These are phyloP conservation scores for Drosophila hydei DNA, from an alignment of 1,140 invertebrate genomes.

Conservation along the genomic window DNA sequence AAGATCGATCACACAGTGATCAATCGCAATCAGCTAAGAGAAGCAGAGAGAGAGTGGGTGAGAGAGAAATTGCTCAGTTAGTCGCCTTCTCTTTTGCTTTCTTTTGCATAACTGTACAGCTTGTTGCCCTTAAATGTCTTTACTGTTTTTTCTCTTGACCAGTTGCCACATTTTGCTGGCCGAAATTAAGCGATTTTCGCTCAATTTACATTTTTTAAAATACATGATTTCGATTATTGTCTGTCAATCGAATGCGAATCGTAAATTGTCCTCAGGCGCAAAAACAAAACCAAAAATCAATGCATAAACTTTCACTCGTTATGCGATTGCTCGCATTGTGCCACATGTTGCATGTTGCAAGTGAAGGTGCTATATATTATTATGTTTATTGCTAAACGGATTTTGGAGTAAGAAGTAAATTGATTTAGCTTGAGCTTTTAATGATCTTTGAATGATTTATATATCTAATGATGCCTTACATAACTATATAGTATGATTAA, in stretches of 20 bases:
- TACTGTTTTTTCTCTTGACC: slow-evolving; percentile 4
- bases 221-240: slow-evolving; percentile 70
- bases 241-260: slow-evolving; percentile 43
- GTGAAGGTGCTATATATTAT: not conserved
- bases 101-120: slow-evolving; percentile 53
- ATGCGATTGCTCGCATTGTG: slow-evolving; percentile 29
- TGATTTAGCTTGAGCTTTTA: too few species aligned
- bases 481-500: too few species aligned
- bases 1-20: slow-evolving; percentile 55
- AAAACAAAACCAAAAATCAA: slow-evolving; percentile 35
- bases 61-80: slow-evolving; percentile 8
- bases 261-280: slow-evolving; percentile 58
- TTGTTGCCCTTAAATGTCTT: slow-evolving; percentile 47
- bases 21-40: slow-evolving; percentile 39
- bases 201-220: slow-evolving; percentile 73
- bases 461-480: too few species aligned
- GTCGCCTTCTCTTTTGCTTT: slow-evolving; percentile 41
- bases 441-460: too few species aligned
- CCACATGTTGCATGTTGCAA: slow-evolving; percentile 37
- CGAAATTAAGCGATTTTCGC: slow-evolving; percentile 77
- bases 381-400: too few species aligned
- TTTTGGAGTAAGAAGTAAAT: too few species aligned
- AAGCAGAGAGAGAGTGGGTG: not conserved
- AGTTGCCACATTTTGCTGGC: not conserved
- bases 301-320: slow-evolving; percentile 64